Conservation (phyloP, 2,888 invertebrate species). For the Cryptocheilus praepositus region DNA sequence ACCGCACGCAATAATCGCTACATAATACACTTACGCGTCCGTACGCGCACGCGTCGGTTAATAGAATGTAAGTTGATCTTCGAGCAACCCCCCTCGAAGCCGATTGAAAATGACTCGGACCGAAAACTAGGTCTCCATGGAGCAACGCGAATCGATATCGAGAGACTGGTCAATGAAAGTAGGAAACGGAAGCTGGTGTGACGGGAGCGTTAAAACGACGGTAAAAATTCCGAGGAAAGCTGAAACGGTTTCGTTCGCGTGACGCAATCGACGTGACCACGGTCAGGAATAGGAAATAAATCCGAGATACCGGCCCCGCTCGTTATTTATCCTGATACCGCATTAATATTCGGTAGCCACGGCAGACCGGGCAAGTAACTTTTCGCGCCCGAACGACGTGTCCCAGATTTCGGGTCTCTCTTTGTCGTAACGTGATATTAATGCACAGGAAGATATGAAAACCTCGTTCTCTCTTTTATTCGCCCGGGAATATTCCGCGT, state of each 20-base stretch:
- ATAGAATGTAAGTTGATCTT: too few relatives aligned
- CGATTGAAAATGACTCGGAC: not conserved
- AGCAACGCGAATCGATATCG: too few relatives aligned
- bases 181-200: not conserved
- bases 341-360: slow-evolving; percentile 40
- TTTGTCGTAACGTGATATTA: slow-evolving; percentile 50
- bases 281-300: slow-evolving; percentile 6
- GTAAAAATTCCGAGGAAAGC: not conserved
- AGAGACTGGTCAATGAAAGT: not conserved
- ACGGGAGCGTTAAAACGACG: not conserved
- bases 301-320: not conserved
- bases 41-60: too few relatives aligned
- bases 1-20: slow-evolving; percentile 9
- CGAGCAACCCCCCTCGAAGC: not conserved
- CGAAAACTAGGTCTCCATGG: too few relatives aligned
- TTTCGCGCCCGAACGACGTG: slow-evolving; percentile 37
- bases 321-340: slow-evolving; percentile 19
- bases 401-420: slow-evolving; percentile 43
- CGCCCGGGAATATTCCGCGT: slow-evolving; percentile 34
- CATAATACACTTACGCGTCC: not conserved
- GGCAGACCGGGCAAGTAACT: slow-evolving; percentile 25
- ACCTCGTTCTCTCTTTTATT: slow-evolving; percentile 44
- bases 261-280: not conserved
- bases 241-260: not conserved
- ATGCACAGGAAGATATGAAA: slow-evolving; percentile 51